Percentiles rank a stretch among this genome's conserved stretches.
Conservation (phyloP, 2,888 invertebrate genomes). For the Galerucella nymphaeae region DNA sequence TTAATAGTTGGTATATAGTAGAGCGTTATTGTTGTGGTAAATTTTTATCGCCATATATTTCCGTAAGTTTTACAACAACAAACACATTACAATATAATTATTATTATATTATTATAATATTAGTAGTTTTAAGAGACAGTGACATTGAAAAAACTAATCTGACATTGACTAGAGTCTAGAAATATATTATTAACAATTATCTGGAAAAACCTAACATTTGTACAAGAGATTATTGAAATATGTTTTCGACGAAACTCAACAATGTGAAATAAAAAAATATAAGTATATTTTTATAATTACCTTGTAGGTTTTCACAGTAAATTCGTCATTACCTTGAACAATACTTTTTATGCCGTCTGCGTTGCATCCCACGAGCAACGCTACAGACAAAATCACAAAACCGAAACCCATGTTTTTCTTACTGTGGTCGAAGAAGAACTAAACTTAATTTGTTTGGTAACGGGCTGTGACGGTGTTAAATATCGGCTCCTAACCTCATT, state of each 20-base stretch:
- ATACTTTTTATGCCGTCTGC: background rate
- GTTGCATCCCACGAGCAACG: background rate
- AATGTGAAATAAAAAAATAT: background rate
- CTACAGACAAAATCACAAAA: conserved; percentile 5
- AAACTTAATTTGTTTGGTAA: too few species aligned
- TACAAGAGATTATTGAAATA: background rate
- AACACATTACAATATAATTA: too few species aligned
- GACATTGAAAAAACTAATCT: too few species aligned
- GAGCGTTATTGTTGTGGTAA: too few species aligned
- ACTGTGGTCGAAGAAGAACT: conserved; percentile 1
- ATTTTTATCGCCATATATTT: too few species aligned
- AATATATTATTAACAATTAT: too few species aligned
- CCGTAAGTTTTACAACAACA: too few species aligned
- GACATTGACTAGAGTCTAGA: too few species aligned
- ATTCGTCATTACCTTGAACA: background rate
- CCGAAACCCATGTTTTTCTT: conserved; percentile 3
- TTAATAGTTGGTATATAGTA: too few species aligned
- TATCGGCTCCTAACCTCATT: background rate
- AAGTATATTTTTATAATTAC: background rate
- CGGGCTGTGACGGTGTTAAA: background rate
- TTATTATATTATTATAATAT: too few species aligned
- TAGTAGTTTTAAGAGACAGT: too few species aligned
- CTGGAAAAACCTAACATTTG: background rate
- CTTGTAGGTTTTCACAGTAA: conserved; percentile 4
- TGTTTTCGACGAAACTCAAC: background rate